These are phyloP conservation scores for Drosophila micromelanica DNA, from an alignment of 1,140 invertebrate species.

Conservation along the genomic window DNA sequence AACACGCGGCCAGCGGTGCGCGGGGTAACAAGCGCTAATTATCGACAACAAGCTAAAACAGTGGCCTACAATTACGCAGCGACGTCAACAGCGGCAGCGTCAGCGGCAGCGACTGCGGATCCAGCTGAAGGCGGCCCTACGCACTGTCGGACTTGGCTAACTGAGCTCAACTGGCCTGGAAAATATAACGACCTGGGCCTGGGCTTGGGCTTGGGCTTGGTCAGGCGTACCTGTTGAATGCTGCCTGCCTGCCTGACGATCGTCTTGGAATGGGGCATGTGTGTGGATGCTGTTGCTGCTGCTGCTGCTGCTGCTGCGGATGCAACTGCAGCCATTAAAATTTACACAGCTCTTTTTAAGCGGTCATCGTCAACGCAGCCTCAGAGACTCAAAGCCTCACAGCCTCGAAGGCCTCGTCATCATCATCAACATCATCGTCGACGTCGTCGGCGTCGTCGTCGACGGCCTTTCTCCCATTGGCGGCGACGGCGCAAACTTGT, in stretches of 20 bases:
- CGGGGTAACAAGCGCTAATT: conserved; percentile 79
- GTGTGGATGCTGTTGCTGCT: conserved; percentile 41
- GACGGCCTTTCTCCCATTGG: conserved; percentile 77
- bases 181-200: conserved; percentile 28
- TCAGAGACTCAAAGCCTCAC: conserved; percentile 14
- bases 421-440: conserved; percentile 9
- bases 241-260: conserved; percentile 38
- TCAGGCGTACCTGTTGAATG: conserved; percentile 49
- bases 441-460: conserved; percentile 48
- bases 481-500: conserved; percentile 74
- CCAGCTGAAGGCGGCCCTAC: conserved; percentile 50
- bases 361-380: conserved; percentile 54
- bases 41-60: conserved; percentile 81
- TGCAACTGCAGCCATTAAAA: conserved; percentile 76
- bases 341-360: conserved; percentile 69
- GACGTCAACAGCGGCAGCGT: conserved; percentile 53
- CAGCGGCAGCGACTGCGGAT: conserved; percentile 28
- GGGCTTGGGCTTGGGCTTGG: conserved; percentile 9
- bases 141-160: conserved; percentile 21
- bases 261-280: conserved; percentile 19
- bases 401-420: conserved; percentile 35
- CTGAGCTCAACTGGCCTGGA: conserved; percentile 21
- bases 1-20: conserved; percentile 41
- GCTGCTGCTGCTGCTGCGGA: conserved; percentile 50
- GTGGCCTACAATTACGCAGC: conserved; percentile 79